A percentile compares a stretch with the other conserved stretches of the same genome.
These are phyloP conservation scores for Notarius quadriscutis DNA, from an alignment of 2,113 vertebrate genomes.

Conservation along the genomic window DNA sequence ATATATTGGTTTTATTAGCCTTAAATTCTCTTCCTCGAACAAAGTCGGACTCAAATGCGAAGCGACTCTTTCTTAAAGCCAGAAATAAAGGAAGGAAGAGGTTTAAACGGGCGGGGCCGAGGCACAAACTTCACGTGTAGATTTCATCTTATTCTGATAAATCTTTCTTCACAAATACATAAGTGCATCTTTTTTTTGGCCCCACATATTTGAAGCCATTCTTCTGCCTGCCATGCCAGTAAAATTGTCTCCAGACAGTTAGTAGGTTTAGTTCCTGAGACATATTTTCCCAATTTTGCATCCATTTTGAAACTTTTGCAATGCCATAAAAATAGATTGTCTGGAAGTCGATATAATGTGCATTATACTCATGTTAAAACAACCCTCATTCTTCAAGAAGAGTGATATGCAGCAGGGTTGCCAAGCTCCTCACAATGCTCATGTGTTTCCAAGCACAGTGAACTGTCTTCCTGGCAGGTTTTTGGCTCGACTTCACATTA, in stretches of 20 bases:
- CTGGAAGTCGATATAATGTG: constrained; percentile 38
- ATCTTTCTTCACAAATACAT: neutral
- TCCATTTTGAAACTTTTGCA: constrained; percentile 32
- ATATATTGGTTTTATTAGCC: constrained; percentile 52
- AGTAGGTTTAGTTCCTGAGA: constrained; percentile 23
- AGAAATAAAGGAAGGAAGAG: constrained; percentile 16
- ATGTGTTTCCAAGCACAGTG: constrained; percentile 53
- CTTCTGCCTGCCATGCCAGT: constrained; percentile 20
- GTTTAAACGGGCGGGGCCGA: neutral
- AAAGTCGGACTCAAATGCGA: constrained; percentile 32
- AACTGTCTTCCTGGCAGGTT: constrained; percentile 61
- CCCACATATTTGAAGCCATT: constrained; percentile 14
- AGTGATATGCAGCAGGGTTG: constrained; percentile 39
- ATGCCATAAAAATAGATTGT: constrained; percentile 43
- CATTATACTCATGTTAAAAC: constrained; percentile 46
- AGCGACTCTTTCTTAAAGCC: constrained; percentile 35
- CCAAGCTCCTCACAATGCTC: constrained; percentile 48
- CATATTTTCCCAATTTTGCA: constrained; percentile 29
- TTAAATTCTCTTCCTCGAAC: constrained; percentile 51
- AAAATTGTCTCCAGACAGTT: constrained; percentile 42
- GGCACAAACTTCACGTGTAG: constrained; percentile 20
- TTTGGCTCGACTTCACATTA: constrained; percentile 64
- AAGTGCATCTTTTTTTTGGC: neutral
- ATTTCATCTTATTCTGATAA: constrained; percentile 34
- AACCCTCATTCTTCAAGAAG: constrained; percentile 40